These are phyloP conservation scores for Diplosoma virens DNA, from an alignment of 23 tunicate species.

Conservation along the genomic window DNA sequence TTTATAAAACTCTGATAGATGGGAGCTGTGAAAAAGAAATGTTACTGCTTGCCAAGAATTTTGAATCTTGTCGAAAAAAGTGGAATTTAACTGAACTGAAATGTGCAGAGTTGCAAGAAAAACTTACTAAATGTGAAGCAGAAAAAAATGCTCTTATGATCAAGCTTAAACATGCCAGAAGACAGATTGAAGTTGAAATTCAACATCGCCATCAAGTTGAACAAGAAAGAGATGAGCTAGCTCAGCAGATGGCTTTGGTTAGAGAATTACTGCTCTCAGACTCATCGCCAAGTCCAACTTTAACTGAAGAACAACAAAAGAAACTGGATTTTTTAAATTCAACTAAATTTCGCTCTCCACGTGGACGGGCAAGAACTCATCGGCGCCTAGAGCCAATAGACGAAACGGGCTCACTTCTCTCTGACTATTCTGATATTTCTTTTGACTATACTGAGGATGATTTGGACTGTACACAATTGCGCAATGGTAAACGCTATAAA, in stretches of 20 bases:
- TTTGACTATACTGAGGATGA: constrained; percentile 91
- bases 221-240: constrained; percentile 91
- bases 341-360: constrained; percentile 56
- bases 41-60: constrained; percentile 76
- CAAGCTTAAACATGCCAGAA: constrained; percentile 83
- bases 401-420: constrained; percentile 82
- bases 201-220: constrained; percentile 72
- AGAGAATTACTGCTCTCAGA: constrained; percentile 78
- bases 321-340: constrained; percentile 85
- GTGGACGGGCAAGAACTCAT: constrained; percentile 33
- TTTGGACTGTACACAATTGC: constrained; percentile 59
- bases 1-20: constrained; percentile 44
- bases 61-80: constrained; percentile 58
- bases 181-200: constrained; percentile 89
- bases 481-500: constrained; percentile 71
- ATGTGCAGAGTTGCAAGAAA: constrained; percentile 59
- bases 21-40: constrained; percentile 77
- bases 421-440: constrained; percentile 84
- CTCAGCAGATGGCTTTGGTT: constrained; percentile 78
- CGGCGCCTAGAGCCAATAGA: constrained; percentile 74
- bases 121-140: constrained; percentile 78
- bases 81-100: constrained; percentile 51
- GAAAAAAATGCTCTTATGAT: constrained; percentile 84
- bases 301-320: constrained; percentile 91
- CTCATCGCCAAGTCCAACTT: constrained; percentile 26